phyloP scores from a whole-genome alignment of 2,797 vertebrate genomes.

The Gobionotothen gibberifrons region DNA sequence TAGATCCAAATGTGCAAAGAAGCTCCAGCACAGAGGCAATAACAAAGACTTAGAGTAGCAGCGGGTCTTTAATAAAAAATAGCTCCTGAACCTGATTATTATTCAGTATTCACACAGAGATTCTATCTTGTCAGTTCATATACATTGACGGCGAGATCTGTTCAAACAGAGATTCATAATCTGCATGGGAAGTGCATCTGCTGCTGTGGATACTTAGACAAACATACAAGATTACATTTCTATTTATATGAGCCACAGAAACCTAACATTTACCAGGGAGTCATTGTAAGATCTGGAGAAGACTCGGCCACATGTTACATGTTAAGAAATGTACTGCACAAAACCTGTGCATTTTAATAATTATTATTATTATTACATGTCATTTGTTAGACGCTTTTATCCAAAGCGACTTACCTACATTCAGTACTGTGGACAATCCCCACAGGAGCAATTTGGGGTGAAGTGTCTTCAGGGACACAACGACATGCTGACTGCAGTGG shows the following conservation, averaged over 20 bases:
- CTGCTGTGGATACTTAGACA: conserved; percentile 85
- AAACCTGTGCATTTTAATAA: conserved; percentile 35
- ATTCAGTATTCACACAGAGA: conserved; percentile 71
- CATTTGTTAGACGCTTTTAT: no score
- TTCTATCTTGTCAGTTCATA: conserved; percentile 75
- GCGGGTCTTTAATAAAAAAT: conserved; percentile 68
- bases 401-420: no score
- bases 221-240: conserved; percentile 90
- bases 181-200: conserved; percentile 83
- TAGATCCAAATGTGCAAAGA: conserved; percentile 37
- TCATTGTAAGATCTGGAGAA: conserved; percentile 72
- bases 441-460: no score
- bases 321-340: no score
- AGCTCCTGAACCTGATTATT: conserved; percentile 69
- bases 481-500: no score
- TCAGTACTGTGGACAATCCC: no score
- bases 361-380: no score
- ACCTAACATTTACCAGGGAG: conserved; percentile 80
- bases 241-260: conserved; percentile 86
- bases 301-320: no score
- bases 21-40: conserved; percentile 34
- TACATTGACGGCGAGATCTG: conserved; percentile 81
- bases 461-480: no score
- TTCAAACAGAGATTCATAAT: conserved; percentile 86
- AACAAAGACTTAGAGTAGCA: conserved; percentile 43